These are phyloP conservation scores for Listronotus bonariensis DNA, from an alignment of 1,140 invertebrate genomes.

Conservation along the genomic window DNA sequence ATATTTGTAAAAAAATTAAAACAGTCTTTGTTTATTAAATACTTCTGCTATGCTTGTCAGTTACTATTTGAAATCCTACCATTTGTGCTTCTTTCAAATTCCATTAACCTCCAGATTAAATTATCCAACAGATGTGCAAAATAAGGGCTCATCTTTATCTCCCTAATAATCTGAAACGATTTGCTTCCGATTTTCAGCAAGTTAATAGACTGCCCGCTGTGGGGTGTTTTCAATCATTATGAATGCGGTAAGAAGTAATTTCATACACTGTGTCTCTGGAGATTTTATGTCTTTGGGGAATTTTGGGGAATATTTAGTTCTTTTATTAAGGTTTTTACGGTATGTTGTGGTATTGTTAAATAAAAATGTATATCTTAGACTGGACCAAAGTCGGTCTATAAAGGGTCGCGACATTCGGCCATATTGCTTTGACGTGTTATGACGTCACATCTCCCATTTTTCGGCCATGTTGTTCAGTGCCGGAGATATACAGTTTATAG, in stretches of 20 bases:
- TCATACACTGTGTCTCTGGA: slow-evolving; percentile 37
- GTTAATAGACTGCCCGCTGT: slow-evolving; percentile 24
- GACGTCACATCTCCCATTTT: too few species aligned
- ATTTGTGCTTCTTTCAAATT: slow-evolving; percentile 1
- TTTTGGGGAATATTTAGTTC: slow-evolving; percentile 31
- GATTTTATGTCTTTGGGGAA: slow-evolving; percentile 24
- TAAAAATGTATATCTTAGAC: neutral
- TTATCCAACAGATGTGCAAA: slow-evolving; percentile 45
- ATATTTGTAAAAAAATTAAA: too few species aligned
- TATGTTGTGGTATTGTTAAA: slow-evolving; percentile 33
- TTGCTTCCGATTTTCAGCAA: slow-evolving; percentile 27
- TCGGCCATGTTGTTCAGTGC: too few species aligned
- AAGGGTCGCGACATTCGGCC: too few species aligned
- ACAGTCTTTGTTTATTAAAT: too few species aligned
- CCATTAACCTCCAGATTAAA: slow-evolving; percentile 34
- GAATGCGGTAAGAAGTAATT: slow-evolving; percentile 44
- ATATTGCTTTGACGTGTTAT: too few species aligned
- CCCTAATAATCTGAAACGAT: slow-evolving; percentile 20
- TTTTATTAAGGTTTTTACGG: slow-evolving; percentile 41
- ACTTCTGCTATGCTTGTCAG: too few species aligned
- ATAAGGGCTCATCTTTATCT: slow-evolving; percentile 31
- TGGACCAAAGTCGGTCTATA: too few species aligned
- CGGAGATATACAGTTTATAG: too few species aligned
- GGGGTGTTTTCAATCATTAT: slow-evolving; percentile 37
- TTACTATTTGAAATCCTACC: too few species aligned